Conservation (phyloP, 2,113 vertebrate genomes). For the Mesoclemmys tuberculata region DNA sequence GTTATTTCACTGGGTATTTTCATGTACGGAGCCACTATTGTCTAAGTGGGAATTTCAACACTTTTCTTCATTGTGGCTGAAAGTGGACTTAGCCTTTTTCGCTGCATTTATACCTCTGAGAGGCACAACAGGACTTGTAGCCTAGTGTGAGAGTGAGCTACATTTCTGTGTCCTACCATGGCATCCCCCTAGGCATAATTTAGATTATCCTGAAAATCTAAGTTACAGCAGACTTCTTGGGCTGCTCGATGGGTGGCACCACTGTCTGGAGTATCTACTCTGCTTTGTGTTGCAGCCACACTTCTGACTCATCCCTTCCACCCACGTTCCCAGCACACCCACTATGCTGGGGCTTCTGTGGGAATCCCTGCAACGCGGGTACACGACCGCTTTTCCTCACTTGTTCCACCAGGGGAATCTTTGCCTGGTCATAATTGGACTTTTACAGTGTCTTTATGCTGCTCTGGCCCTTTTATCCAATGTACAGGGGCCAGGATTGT, state of each 20-base stretch:
- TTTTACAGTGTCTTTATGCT: neutral
- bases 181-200: neutral
- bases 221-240: neutral
- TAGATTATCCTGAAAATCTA: neutral
- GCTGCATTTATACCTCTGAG: neutral
- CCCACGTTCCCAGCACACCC: neutral
- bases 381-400: neutral
- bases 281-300: neutral
- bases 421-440: neutral
- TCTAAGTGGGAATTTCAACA: neutral
- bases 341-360: neutral
- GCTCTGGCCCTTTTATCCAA: neutral
- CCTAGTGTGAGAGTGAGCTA: neutral
- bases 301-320: neutral
- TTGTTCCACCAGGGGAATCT: neutral
- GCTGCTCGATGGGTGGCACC: neutral
- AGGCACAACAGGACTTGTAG: neutral
- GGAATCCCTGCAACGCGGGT: neutral
- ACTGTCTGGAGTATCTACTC: neutral
- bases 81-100: neutral
- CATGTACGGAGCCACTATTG: neutral
- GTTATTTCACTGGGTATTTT: neutral
- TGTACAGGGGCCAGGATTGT: fast-evolving
- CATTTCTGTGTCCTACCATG: neutral
- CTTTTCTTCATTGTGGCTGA: neutral